Conservation (phyloP, 2,888 invertebrate species). For the Trissolcus japonicus region DNA sequence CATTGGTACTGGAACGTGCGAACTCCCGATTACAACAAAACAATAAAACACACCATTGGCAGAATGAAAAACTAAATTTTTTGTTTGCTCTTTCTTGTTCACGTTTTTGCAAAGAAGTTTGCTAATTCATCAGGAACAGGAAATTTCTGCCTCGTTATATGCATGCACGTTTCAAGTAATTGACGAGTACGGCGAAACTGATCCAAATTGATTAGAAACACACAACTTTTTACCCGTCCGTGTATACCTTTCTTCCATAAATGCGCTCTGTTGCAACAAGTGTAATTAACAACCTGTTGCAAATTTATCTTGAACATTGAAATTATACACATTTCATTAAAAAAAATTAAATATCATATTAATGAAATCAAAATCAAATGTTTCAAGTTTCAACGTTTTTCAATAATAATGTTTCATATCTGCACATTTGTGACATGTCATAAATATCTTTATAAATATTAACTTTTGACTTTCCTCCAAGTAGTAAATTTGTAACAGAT, state of each 20-base stretch:
- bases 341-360: conserved; percentile 5
- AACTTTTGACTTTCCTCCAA: neutral
- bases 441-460: too few species aligned
- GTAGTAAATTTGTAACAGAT: neutral
- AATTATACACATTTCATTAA: neutral
- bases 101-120: neutral
- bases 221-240: conserved; percentile 4
- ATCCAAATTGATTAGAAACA: conserved; percentile 20
- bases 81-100: too few species aligned
- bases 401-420: too few species aligned
- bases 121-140: conserved; percentile 36
- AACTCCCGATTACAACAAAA: too few species aligned
- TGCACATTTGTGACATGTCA: too few species aligned
- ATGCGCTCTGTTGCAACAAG: conserved; percentile 22
- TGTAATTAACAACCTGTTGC: conserved; percentile 20
- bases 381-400: too few species aligned
- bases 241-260: conserved; percentile 21
- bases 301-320: conserved; percentile 22
- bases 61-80: too few species aligned
- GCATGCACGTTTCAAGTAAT: conserved; percentile 24
- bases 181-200: conserved; percentile 20
- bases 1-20: conserved; percentile 12
- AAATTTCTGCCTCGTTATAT: conserved; percentile 19
- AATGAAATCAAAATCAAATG: conserved; percentile 7
- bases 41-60: too few species aligned